Percentiles rank a stretch among this genome's conserved stretches.
phyloP scores from a whole-genome alignment of 1,140 invertebrate species.

The Nylanderia fulva region DNA sequence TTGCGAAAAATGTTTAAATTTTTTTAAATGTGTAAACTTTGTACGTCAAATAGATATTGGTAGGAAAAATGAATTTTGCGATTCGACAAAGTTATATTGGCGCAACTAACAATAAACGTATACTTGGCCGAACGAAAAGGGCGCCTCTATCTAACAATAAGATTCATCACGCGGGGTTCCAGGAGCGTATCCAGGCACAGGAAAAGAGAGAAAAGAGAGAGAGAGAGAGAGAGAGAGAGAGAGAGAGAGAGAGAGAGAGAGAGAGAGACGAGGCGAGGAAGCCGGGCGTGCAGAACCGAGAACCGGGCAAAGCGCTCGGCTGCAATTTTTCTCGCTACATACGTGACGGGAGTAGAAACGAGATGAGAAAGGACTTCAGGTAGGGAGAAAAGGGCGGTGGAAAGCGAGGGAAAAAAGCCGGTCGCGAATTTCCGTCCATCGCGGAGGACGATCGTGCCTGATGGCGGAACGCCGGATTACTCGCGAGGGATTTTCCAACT shows the following conservation, averaged over 20 bases:
- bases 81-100: slow-evolving; percentile 3
- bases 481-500: slow-evolving; percentile 73
- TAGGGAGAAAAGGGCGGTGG: slow-evolving; percentile 55
- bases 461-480: slow-evolving; percentile 69
- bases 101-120: slow-evolving; percentile 48
- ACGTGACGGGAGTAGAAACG: slow-evolving; percentile 85
- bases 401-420: slow-evolving; percentile 67
- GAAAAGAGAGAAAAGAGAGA: slow-evolving; percentile 12
- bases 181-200: slow-evolving; percentile 41
- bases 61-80: background rate
- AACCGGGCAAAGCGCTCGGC: slow-evolving; percentile 85
- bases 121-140: slow-evolving; percentile 42
- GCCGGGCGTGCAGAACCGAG: slow-evolving; percentile 84
- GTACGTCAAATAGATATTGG: background rate
- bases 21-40: background rate
- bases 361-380: slow-evolving; percentile 73
- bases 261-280: slow-evolving; percentile 68
- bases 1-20: background rate
- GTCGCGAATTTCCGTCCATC: slow-evolving; percentile 76
- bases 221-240: slow-evolving; percentile 50
- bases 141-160: slow-evolving; percentile 62
- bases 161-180: slow-evolving; percentile 44
- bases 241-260: background rate
- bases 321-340: slow-evolving; percentile 87
- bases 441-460: slow-evolving; percentile 63